Conservation (phyloP, 1,140 invertebrate species). For the Paraescarpia echinospica region DNA sequence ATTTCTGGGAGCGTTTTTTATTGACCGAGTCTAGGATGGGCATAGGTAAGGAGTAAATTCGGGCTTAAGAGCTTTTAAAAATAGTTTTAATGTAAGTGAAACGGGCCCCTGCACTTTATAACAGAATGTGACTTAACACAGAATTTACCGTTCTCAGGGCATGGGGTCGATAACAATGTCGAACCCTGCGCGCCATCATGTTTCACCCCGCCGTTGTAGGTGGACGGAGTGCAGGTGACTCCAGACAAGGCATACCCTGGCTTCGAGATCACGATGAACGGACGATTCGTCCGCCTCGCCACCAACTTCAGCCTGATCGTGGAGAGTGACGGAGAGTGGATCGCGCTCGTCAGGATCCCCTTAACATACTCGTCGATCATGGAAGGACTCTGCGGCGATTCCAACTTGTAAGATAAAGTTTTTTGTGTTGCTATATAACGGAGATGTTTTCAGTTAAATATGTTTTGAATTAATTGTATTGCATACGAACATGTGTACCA, state of each 20-base stretch:
- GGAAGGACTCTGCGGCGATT: slow-evolving; percentile 15
- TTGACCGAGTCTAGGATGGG: no score
- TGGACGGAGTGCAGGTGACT: not conserved
- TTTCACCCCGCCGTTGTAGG: not conserved
- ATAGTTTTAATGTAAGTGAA: no score
- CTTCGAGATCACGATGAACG: slow-evolving; percentile 18
- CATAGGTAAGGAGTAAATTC: no score
- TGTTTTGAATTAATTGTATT: not conserved
- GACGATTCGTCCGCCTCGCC: not conserved
- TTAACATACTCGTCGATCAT: not conserved
- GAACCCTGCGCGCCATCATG: no score
- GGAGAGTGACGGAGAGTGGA: slow-evolving; percentile 13
- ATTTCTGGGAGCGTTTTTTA: no score
- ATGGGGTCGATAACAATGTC: no score
- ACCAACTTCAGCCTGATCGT: slow-evolving; percentile 6
- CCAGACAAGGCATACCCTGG: not conserved
- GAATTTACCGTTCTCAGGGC: no score
- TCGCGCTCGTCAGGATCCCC: not conserved
- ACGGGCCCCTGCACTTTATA: no score
- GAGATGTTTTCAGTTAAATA: not conserved
- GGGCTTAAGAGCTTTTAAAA: no score
- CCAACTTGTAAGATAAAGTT: not conserved
- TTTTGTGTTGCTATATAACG: not conserved
- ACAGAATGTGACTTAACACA: no score
- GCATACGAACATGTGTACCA: no score